Percentiles rank a stretch among this genome's conserved stretches.
Conservation (phyloP, 2,113 vertebrate genomes). For the Halichoerus grypus region DNA sequence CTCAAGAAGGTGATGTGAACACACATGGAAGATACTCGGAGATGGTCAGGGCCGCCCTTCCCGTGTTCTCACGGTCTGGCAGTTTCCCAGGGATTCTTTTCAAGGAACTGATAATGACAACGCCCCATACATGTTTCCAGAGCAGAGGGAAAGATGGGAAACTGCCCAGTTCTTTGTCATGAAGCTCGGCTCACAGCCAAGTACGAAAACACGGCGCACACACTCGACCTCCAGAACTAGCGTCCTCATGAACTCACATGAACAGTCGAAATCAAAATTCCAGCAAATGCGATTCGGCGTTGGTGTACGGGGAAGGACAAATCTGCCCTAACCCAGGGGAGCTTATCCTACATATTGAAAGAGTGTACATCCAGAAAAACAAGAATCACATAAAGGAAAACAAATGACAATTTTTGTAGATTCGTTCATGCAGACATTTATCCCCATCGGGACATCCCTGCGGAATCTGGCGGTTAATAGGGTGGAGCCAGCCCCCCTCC, state of each 20-base stretch:
- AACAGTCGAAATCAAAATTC: not conserved
- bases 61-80: rapidly evolving
- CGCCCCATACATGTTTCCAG: not conserved
- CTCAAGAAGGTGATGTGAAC: not conserved
- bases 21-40: not conserved
- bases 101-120: not conserved
- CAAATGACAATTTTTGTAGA: too few species aligned
- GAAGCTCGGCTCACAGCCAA: not conserved
- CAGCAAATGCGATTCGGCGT: rapidly evolving
- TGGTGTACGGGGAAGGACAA: rapidly evolving
- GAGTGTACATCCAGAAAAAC: not conserved
- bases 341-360: not conserved
- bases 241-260: rapidly evolving
- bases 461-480: too few species aligned
- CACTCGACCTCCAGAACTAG: too few species aligned
- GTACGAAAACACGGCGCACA: not conserved
- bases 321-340: not conserved
- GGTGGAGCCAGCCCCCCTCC: too few species aligned
- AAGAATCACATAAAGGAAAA: not conserved
- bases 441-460: too few species aligned
- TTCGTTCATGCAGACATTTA: not conserved
- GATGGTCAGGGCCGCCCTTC: rapidly evolving
- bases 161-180: not conserved
- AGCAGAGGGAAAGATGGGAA: not conserved
- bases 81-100: not conserved